Percentiles rank a stretch among this genome's conserved stretches.
phyloP scores from a whole-genome alignment of 2,888 invertebrate species.

The Steinernema scapterisci region DNA sequence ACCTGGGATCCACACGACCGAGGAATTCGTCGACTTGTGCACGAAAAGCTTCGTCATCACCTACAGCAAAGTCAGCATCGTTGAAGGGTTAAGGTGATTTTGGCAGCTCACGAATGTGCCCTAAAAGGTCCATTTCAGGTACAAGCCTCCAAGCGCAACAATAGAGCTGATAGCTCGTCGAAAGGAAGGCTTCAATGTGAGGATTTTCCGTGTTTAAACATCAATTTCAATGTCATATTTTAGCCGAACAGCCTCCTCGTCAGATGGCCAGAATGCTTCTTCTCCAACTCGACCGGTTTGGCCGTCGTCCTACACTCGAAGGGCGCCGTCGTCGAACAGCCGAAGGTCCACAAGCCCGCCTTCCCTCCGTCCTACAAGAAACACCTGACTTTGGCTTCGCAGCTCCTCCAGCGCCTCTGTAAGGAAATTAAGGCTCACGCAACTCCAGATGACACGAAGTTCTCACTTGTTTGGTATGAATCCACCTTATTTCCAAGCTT shows the following conservation, averaged over 20 bases:
- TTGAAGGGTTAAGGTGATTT: not conserved
- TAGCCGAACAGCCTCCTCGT: slow-evolving; percentile 16
- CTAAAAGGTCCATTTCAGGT: too few relatives aligned
- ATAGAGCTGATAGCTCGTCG: not conserved
- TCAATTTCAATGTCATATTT: not conserved
- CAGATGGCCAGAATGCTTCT: slow-evolving; percentile 23
- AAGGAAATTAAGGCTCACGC: not conserved
- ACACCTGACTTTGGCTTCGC: not conserved
- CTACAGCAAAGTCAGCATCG: slow-evolving; percentile 10
- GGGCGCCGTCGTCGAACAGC: not conserved
- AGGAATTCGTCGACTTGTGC: not conserved
- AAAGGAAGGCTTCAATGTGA: not conserved
- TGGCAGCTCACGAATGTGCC: too few relatives aligned
- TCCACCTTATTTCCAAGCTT: not conserved
- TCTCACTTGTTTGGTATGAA: slow-evolving; percentile 19
- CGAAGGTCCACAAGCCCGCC: not conserved
- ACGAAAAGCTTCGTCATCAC: not conserved
- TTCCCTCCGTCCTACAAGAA: slow-evolving; percentile 14
- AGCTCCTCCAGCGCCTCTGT: not conserved
- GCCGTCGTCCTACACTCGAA: slow-evolving; percentile 14
- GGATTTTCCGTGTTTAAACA: not conserved
- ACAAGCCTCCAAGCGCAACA: not conserved
- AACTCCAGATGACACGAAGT: not conserved
- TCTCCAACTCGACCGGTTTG: slow-evolving; percentile 1
- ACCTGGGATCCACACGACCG: not conserved